A percentile compares a stretch with the other conserved stretches of the same genome.
phyloP scores from a whole-genome alignment of 2,797 vertebrate genomes.

The Hafferia zeledoni region DNA sequence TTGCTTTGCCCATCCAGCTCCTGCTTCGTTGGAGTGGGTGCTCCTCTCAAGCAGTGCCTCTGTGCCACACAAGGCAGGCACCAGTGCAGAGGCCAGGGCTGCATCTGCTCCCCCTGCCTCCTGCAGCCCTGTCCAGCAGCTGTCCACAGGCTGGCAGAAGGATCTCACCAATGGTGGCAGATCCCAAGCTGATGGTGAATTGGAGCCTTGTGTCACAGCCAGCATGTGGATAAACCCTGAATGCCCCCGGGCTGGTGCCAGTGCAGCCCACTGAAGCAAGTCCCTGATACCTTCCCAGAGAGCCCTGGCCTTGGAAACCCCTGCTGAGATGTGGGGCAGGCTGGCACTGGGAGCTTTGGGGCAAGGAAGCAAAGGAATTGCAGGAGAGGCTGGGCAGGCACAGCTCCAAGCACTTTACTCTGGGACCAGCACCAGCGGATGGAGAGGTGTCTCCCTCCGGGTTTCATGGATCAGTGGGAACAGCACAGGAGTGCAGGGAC shows the following conservation, averaged over 20 bases:
- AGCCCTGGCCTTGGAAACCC: rapidly evolving
- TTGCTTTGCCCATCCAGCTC: neutral
- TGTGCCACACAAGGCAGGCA: neutral
- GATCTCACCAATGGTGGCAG: neutral
- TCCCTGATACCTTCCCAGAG: neutral
- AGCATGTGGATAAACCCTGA: too few relatives aligned
- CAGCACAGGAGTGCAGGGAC: neutral
- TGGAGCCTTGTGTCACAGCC: neutral
- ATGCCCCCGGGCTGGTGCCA: neutral
- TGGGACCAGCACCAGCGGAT: neutral
- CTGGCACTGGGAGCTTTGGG: neutral
- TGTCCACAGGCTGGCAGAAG: neutral
- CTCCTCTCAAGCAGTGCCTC: neutral
- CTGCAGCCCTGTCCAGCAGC: neutral
- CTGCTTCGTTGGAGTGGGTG: neutral
- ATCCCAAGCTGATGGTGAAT: rapidly evolving
- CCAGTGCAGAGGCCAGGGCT: neutral
- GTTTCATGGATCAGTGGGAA: neutral
- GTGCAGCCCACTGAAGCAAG: neutral
- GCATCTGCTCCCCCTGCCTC: neutral
- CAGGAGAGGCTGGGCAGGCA: neutral
- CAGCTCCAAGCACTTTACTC: neutral
- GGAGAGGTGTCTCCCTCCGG: rapidly evolving
- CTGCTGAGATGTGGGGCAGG: neutral
- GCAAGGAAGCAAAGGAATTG: neutral